Evolutionary conservation across 2,797 vertebrate species (phyloP), one percentile per base, ranked within the genome.

Genomic region (Premnoplex brunnescens): DNA sequence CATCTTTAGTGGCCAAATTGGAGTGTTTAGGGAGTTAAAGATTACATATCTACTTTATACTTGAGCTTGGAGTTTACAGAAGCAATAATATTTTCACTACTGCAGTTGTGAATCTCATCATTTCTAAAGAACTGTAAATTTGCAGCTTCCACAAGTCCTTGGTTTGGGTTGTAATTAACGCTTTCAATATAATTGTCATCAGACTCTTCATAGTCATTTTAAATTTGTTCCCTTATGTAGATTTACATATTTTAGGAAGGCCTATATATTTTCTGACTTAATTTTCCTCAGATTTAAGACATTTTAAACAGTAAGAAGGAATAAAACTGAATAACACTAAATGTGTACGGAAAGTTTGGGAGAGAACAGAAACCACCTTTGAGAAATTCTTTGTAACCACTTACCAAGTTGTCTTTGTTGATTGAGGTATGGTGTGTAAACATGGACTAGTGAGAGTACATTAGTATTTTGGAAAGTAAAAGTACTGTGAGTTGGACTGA

Each of bases 1-100:
- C 96, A 97, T 98, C 96, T 98, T 98, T 98, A 97, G 97, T 98
- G 97, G 97, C 97, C 97, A 98, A 98, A 98, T 97, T 97, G 97
- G 96, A 95, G 96, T 96, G 97, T 97, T 97, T 74, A 44, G 98
- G 98, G 97, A 98, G 92, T 97, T 97, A 96, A 97, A 97, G 97
- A 97, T 98, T 98, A 97, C 96, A 89, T 93, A 91, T 97, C 97
- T 96, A 85, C 97, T 98, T 98, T 97, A 97, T 97, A 95, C 90
- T 96, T 89, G 85, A 94, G 90, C 93, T 97, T 95, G 94, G 95
- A 96, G 69, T 97, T 98, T 97, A 98, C 97, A 98, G 98, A 98
- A 98, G 98, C 97, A 97, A 79, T 97, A 97, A 97, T 87, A 95
- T 96, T 97, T 97, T 97, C 96, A 98, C 97, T 97, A 93, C 97